phyloP scores from a whole-genome alignment of 2,113 vertebrate genomes.

The Malurus melanocephalus region DNA sequence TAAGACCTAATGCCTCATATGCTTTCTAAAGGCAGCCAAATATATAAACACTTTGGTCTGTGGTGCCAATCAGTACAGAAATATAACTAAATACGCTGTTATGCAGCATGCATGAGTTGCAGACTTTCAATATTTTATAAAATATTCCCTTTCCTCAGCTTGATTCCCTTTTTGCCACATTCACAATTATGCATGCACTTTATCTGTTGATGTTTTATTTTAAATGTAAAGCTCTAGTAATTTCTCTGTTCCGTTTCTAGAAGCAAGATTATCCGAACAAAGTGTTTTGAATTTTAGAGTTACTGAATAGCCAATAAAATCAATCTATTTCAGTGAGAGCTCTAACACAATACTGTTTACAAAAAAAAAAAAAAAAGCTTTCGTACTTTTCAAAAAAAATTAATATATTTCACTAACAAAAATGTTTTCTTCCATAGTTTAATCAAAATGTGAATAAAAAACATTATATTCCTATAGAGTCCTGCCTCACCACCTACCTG shows the following conservation, averaged over 20 bases:
- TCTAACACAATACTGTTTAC: background rate
- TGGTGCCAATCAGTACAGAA: background rate
- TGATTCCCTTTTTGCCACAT: background rate
- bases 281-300: background rate
- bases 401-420: background rate
- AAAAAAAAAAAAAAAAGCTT: background rate
- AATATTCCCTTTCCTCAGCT: background rate
- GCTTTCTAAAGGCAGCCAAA: background rate
- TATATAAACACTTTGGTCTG: background rate
- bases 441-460: background rate
- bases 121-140: constrained; percentile 26
- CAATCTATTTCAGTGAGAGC: background rate
- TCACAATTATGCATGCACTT: constrained; percentile 21
- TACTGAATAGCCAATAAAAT: background rate
- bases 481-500: background rate
- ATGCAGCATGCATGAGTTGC: background rate
- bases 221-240: background rate
- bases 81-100: background rate
- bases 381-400: background rate
- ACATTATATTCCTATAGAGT: background rate
- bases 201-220: background rate
- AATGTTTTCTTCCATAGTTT: background rate
- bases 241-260: background rate
- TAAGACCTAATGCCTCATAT: constrained; percentile 1
- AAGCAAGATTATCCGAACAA: background rate